These are phyloP conservation scores for Poecilia velifera DNA, from an alignment of 2,797 vertebrate genomes.

Conservation along the genomic window DNA sequence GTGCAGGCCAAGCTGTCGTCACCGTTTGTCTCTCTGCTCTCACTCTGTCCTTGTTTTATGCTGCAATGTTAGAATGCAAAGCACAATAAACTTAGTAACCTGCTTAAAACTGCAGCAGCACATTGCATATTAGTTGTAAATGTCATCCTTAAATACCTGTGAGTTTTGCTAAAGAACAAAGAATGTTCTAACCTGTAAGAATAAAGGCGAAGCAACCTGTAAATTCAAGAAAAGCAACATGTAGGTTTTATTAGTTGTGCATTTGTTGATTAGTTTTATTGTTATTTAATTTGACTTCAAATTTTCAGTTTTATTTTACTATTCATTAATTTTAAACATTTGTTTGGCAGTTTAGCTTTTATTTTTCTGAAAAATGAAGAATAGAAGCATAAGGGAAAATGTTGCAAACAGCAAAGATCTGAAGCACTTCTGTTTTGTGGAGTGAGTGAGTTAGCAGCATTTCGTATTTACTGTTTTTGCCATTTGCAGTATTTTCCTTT, in stretches of 20 bases:
- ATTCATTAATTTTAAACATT: too few relatives aligned
- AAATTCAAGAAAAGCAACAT: neutral
- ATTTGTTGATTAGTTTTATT: too few relatives aligned
- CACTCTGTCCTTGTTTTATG: conserved; percentile 15
- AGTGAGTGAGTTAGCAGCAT: neutral
- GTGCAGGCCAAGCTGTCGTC: conserved; percentile 50
- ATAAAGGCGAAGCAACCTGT: neutral
- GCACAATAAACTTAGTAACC: neutral
- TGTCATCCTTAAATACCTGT: neutral
- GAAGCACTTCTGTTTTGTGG: neutral
- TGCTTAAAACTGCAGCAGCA: neutral
- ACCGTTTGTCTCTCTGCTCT: conserved; percentile 42
- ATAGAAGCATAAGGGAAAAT: neutral
- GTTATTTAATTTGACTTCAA: too few relatives aligned
- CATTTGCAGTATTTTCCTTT: neutral
- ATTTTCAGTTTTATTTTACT: too few relatives aligned
- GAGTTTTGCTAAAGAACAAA: neutral
- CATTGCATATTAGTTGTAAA: neutral
- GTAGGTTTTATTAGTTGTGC: neutral
- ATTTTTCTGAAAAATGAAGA: neutral
- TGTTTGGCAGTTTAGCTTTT: neutral
- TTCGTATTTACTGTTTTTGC: neutral
- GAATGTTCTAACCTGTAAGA: neutral
- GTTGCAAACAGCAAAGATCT: neutral
- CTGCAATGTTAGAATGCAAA: neutral